These are phyloP conservation scores for Anarrhichthys ocellatus DNA, from an alignment of 2,113 vertebrate genomes.

Conservation along the genomic window DNA sequence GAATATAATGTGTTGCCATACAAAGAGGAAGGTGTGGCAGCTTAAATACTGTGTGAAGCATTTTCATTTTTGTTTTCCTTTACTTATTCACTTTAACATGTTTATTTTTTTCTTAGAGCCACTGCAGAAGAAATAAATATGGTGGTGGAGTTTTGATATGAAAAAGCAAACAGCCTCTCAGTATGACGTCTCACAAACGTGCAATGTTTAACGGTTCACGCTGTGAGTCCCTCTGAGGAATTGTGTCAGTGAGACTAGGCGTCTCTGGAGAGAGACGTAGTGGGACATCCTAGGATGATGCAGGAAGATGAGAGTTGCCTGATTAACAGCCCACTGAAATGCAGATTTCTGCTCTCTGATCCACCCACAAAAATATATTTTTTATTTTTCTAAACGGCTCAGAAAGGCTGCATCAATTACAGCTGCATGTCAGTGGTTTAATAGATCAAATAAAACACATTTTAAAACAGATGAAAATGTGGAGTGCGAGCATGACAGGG, in stretches of 20 bases:
- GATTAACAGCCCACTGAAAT: constrained; percentile 29
- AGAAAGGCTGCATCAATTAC: constrained; percentile 42
- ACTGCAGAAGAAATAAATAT: constrained; percentile 23
- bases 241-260: constrained; percentile 53
- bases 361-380: not conserved
- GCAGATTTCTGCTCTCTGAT: constrained; percentile 30
- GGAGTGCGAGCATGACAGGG: constrained; percentile 27
- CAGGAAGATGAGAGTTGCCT: constrained; percentile 42
- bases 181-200: constrained; percentile 37
- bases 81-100: not conserved
- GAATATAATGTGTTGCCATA: constrained; percentile 8
- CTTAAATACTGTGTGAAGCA: not conserved
- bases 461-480: constrained; percentile 31
- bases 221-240: constrained; percentile 59
- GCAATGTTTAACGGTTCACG: constrained; percentile 55
- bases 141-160: not conserved
- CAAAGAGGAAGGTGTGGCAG: not conserved
- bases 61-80: not conserved
- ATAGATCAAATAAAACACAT: constrained; percentile 44
- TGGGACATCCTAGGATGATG: constrained; percentile 47
- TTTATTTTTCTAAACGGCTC: constrained; percentile 15
- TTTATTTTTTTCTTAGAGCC: not conserved
- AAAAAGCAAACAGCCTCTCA: constrained; percentile 51
- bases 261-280: constrained; percentile 55
- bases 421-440: constrained; percentile 43